phyloP scores from a whole-genome alignment of 1,140 invertebrate genomes.

The Phortica variegata region DNA sequence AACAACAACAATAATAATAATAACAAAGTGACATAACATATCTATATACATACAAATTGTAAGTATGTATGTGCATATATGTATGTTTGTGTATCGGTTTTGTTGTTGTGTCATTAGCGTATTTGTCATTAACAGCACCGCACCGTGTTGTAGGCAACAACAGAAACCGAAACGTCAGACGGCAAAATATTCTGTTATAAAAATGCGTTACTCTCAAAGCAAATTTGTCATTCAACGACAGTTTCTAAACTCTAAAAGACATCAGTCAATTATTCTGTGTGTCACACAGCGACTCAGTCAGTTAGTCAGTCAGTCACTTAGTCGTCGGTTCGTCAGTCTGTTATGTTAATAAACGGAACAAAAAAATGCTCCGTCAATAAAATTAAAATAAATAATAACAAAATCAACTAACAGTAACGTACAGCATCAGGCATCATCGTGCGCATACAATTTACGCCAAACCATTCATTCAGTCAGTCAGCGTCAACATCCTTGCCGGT shows the following conservation, averaged over 20 bases:
- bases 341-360: constrained; percentile 7
- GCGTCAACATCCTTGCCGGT: background rate
- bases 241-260: constrained; percentile 41
- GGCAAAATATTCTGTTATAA: constrained; percentile 23
- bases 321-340: constrained; percentile 1
- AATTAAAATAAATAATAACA: background rate
- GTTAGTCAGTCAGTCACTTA: background rate
- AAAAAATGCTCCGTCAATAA: background rate
- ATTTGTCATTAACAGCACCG: background rate
- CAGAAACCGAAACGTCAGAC: background rate
- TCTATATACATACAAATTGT: too few species aligned
- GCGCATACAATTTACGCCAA: too few species aligned
- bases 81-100: too few species aligned
- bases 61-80: too few species aligned
- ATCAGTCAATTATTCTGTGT: constrained; percentile 26
- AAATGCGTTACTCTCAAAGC: constrained; percentile 26
- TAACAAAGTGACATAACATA: too few species aligned
- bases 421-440: too few species aligned
- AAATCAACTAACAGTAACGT: background rate
- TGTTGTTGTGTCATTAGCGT: too few species aligned
- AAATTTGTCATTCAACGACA: constrained; percentile 37
- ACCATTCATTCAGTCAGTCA: background rate
- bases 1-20: too few species aligned
- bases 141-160: background rate
- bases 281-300: constrained; percentile 10